Percentiles rank a stretch among this genome's conserved stretches.
These are phyloP conservation scores for Nomada ferruginata DNA, from an alignment of 2,888 invertebrate genomes.

Conservation along the genomic window DNA sequence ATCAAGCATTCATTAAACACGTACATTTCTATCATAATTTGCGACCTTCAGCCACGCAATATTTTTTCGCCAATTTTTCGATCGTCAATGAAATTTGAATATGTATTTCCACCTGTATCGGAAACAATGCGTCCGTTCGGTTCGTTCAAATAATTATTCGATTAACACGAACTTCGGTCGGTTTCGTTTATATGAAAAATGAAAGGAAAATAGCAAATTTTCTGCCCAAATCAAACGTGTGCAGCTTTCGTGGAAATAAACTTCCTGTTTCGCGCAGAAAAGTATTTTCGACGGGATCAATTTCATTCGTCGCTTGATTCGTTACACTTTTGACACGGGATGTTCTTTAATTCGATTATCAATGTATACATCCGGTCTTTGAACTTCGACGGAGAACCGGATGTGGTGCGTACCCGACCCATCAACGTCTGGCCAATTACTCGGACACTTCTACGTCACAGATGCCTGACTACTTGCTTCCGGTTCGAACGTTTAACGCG, in stretches of 20 bases:
- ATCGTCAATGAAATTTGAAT: constrained; percentile 16
- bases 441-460: constrained; percentile 14
- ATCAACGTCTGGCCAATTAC: constrained; percentile 35
- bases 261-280: neutral
- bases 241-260: neutral
- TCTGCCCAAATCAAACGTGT: no score
- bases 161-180: no score
- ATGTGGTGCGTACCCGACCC: constrained; percentile 49
- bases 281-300: neutral
- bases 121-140: neutral
- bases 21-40: neutral
- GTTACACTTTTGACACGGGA: neutral
- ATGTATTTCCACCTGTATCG: neutral
- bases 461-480: constrained; percentile 16
- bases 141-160: neutral
- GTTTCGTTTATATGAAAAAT: neutral
- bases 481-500: neutral
- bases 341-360: constrained; percentile 23
- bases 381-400: constrained; percentile 23
- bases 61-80: neutral
- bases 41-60: neutral
- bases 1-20: neutral
- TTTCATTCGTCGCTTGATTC: neutral
- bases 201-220: neutral
- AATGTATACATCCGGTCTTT: constrained; percentile 12